Evolutionary conservation across 2,113 vertebrate species (phyloP), one percentile per base, ranked within the genome.

Genomic region (Chaetodon auriga): DNA sequence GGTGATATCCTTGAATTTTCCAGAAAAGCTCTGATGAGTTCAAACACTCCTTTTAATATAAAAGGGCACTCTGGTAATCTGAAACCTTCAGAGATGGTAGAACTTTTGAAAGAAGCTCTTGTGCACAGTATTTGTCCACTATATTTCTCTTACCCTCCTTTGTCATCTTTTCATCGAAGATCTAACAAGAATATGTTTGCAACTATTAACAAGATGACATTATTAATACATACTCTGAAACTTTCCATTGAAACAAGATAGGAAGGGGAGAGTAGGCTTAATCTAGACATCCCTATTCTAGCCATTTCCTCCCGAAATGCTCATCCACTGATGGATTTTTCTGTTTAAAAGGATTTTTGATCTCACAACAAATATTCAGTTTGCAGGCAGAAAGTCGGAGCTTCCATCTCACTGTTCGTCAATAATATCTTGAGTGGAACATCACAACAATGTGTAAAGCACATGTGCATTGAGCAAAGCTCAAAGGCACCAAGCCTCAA

Each of bases 371-470:
- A 38, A 74, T 72, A 38, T 61, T 49, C 7, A 4, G 55, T 54
- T 62, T 62, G 21, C 60, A 21, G 49, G 6, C 45, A 30, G 12
- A 41, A 19, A 78, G 62, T 15, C 21, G 0, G 16, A 21, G 16
- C 46, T 62, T 10, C 45, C 30, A 73, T 23, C 49, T 15, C 48
- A 72, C 51, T 30, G 51, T 49, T 70, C 49, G 70, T 64, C 51
- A 58, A 35, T 60, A 61, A 71, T 35, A 45, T 16, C 43, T 48
- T 41, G 21, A 77, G 30, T 58, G n/a, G 58, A 83, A 71, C 35
- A 83, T 43, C 43, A 49, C 23, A 65, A 57, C 73, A 48, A 36
- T 46, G 65, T 68, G 25, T 82, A 8, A 15, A 70, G 21, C 25
- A 74, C n/a, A 46, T 30, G 36, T n/a, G n/a, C 23, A 72, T 19